Base-by-base conservation (phyloP, 2,888 invertebrate genomes). In the Ernsta delagoae region DNA sequence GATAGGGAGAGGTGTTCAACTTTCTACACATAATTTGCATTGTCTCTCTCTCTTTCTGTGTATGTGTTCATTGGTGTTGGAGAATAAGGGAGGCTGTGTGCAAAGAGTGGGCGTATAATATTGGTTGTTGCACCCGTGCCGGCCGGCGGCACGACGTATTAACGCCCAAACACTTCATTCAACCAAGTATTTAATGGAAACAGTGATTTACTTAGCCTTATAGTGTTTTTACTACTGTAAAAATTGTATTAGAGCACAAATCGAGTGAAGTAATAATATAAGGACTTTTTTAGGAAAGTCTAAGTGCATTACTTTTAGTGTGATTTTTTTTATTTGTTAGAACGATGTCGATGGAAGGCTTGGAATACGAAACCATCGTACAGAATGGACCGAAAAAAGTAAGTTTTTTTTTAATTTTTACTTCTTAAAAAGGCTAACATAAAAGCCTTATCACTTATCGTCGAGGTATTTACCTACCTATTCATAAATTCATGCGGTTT, bases 381-480 rank as follows among this genome's bases (percentile, higher is more conserved):
- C 95, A 95, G 84, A 95, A 94, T 88, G 95, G 95, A 78, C 95
- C 95, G 70, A 94, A 94, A 91, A 95, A 95, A 94, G 95, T 95
- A 85, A 94, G 93, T 90, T 53, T 75, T 65, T 70, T n/a, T 24
- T n/a, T 71, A 59, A 61, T 66, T 59, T 43, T 43, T 43, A 9
- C 24, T 3, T 31, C 31, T 31, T 31, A 2, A 31, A 31, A 31
- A 2, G 0, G 31, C 31, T 2, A 31, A 31, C 4, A 3, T 1
- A 31, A 31, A 31, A 31, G 31, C 31, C 31, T 31, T 31, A 31
- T 31, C 31, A 2, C 31, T 31, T 31, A 31, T 31, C 31, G 31
- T 2, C 3, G 31, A 31, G 31, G 31, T 31, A 3, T 16, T 1
- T 36, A 36, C 36, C 3, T 36, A 36, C 36, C 16, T 1, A 16